Evolutionary conservation across 2,888 invertebrate species (phyloP).

Genomic region (Gordius sp.): DNA sequence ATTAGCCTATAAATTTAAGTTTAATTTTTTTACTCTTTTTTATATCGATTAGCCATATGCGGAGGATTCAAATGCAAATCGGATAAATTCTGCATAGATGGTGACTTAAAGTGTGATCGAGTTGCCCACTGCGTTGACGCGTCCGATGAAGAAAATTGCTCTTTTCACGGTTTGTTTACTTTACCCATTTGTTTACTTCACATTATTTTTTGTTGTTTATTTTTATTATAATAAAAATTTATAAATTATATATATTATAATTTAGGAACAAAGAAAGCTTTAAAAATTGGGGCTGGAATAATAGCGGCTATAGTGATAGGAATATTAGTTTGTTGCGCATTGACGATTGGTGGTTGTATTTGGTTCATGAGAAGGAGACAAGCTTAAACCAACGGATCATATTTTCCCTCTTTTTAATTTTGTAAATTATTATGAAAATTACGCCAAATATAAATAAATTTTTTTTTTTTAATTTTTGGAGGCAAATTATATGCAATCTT

Average conservation of each 20-base stretch:
- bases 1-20: too few relatives aligned
- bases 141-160: constrained; percentile 6
- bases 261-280: constrained; percentile 6
- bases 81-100: constrained; percentile 12
- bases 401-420: too few relatives aligned
- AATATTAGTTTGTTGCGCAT: not conserved
- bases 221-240: not conserved
- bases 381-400: too few relatives aligned
- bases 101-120: constrained; percentile 12
- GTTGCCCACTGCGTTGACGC: not conserved
- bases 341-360: not conserved
- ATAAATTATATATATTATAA: not conserved
- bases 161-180: not conserved
- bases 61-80: not conserved
- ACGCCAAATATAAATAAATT: too few relatives aligned
- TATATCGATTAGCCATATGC: constrained; percentile 9
- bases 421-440: too few relatives aligned
- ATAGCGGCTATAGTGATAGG: constrained; percentile 9
- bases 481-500: too few relatives aligned
- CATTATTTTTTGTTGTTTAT: not conserved
- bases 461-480: too few relatives aligned
- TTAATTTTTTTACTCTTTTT: too few relatives aligned
- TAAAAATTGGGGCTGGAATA: constrained; percentile 7
- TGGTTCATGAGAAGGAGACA: constrained; percentile 2
- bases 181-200: not conserved